phyloP scores from a whole-genome alignment of 2,888 invertebrate genomes.

The Hyles lineata region DNA sequence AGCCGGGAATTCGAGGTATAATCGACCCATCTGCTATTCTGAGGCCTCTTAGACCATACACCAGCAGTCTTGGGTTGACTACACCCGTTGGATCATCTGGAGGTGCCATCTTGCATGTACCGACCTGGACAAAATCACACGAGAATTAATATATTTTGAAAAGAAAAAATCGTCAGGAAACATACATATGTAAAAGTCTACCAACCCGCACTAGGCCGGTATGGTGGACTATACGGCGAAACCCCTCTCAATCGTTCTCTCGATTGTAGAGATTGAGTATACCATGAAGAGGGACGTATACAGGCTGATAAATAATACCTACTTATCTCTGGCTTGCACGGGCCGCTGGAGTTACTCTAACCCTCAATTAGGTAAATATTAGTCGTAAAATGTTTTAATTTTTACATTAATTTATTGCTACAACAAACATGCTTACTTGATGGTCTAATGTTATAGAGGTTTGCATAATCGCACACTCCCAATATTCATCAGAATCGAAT shows the following conservation, averaged over 20 bases:
- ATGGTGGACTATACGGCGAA: too few species aligned
- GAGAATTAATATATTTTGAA: neutral
- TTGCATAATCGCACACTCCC: slow-evolving; percentile 89
- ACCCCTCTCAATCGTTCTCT: too few species aligned
- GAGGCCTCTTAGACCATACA: slow-evolving; percentile 71
- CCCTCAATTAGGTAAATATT: neutral
- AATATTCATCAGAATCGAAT: slow-evolving; percentile 89
- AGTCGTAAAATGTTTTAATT: neutral
- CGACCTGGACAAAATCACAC: slow-evolving; percentile 70
- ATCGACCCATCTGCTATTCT: slow-evolving; percentile 83
- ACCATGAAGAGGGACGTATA: too few species aligned
- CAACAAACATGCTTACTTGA: slow-evolving; percentile 68
- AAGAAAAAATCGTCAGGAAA: neutral
- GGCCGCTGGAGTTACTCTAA: too few species aligned
- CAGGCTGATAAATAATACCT: neutral
- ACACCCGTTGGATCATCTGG: slow-evolving; percentile 85
- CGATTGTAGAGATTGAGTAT: too few species aligned
- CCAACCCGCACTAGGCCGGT: too few species aligned
- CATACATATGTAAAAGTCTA: too few species aligned
- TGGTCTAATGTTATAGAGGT: slow-evolving; percentile 90
- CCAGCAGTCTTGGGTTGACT: slow-evolving; percentile 84
- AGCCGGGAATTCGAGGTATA: slow-evolving; percentile 82
- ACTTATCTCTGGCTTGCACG: neutral
- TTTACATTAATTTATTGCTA: neutral
- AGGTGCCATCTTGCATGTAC: slow-evolving; percentile 90